A percentile compares a stretch with the other conserved stretches of the same genome.
phyloP scores from a whole-genome alignment of 2,888 invertebrate genomes.

The Drosophila putrida region DNA sequence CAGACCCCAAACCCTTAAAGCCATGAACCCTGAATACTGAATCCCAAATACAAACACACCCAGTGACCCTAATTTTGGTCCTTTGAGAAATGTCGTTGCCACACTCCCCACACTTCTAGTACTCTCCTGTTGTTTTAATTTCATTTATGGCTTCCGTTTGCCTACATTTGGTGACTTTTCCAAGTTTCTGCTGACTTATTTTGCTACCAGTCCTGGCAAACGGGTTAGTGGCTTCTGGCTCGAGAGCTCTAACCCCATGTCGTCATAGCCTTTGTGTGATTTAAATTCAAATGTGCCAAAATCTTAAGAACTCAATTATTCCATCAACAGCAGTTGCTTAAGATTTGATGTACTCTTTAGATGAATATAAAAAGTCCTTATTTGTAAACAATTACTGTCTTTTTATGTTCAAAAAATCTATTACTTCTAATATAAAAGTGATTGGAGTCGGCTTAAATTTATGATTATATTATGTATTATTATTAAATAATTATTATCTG shows the following conservation, averaged over 20 bases:
- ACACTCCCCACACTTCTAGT: constrained; percentile 44
- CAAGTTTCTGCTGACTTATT: constrained; percentile 50
- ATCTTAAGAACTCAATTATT: constrained; percentile 68
- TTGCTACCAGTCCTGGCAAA: constrained; percentile 27
- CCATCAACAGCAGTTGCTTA: constrained; percentile 44
- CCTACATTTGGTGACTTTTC: constrained; percentile 66
- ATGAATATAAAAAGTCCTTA: no score
- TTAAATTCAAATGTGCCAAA: constrained; percentile 51
- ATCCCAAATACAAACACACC: constrained; percentile 79
- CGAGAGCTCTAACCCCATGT: constrained; percentile 10
- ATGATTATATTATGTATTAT: no score
- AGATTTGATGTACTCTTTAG: not conserved
- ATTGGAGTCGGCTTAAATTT: no score
- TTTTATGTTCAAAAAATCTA: no score
- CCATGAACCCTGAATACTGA: constrained; percentile 22
- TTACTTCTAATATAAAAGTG: no score
- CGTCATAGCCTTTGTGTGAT: constrained; percentile 58
- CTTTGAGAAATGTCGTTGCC: constrained; percentile 75
- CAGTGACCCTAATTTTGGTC: constrained; percentile 84
- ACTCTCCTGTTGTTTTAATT: constrained; percentile 70
- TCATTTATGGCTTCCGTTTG: constrained; percentile 81
- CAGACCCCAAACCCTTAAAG: constrained; percentile 20
- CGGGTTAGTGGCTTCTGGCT: constrained; percentile 9
- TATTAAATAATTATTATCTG: no score
- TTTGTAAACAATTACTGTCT: no score